Percentiles rank a stretch among this genome's conserved stretches.
Conservation (phyloP, 1,140 invertebrate species). For the Acromyrmex heyeri region DNA sequence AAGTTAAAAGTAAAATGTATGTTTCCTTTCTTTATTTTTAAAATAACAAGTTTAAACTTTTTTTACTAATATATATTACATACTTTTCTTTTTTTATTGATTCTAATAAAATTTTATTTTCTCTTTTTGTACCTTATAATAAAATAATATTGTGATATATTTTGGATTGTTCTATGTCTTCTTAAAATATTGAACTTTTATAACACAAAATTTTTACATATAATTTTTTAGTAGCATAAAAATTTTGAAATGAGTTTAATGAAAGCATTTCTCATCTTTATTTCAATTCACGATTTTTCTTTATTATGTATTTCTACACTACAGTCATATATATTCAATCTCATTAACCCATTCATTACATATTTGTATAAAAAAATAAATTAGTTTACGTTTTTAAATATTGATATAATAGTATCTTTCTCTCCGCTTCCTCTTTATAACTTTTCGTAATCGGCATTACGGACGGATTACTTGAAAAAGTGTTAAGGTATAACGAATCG, state of each 20-base stretch:
- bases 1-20: too few relatives aligned
- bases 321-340: not conserved
- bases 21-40: not conserved
- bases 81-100: not conserved
- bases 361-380: constrained; percentile 10
- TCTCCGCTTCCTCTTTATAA: not conserved
- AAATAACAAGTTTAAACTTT: not conserved
- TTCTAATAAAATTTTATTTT: not conserved
- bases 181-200: not conserved
- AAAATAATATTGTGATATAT: not conserved
- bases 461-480: constrained; percentile 15
- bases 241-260: not conserved
- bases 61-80: not conserved
- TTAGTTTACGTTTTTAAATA: constrained; percentile 36
- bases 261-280: not conserved
- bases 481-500: constrained; percentile 42
- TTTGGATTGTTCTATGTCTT: not conserved
- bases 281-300: not conserved
- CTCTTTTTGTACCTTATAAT: not conserved
- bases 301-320: not conserved
- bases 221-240: not conserved
- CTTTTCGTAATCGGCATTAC: constrained; percentile 49
- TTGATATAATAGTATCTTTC: not conserved
- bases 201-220: not conserved
- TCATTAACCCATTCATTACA: not conserved